Conservation (phyloP, 2,888 invertebrate genomes). For the Tyria jacobaeae region DNA sequence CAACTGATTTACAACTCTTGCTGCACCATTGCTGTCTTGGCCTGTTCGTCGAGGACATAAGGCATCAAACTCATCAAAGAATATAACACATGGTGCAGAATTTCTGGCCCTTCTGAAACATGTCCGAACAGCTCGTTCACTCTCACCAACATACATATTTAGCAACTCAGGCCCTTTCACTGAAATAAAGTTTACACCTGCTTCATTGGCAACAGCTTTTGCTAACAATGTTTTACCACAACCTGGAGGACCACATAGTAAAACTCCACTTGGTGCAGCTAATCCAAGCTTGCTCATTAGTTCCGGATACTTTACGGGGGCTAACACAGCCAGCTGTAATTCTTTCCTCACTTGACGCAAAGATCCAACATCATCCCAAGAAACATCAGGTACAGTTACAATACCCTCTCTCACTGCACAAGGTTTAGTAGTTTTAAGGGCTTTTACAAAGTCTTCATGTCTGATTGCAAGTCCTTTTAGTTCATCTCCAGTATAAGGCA, state of each 20-base stretch:
- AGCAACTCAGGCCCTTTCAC: slow-evolving; percentile 99
- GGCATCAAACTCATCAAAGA: slow-evolving; percentile 99
- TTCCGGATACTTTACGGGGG: slow-evolving; percentile 95
- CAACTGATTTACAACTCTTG: slow-evolving; percentile 98
- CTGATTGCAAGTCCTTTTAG: slow-evolving; percentile 89
- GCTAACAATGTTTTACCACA: slow-evolving; percentile 98
- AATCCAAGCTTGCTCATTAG: slow-evolving; percentile 93
- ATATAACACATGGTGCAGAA: slow-evolving; percentile 98
- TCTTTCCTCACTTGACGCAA: slow-evolving; percentile 95
- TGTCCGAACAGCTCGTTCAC: slow-evolving; percentile 98
- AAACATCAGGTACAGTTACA: slow-evolving; percentile 98
- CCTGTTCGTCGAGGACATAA: slow-evolving; percentile 96
- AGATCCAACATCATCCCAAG: slow-evolving; percentile 99
- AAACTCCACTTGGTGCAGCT: slow-evolving; percentile 93
- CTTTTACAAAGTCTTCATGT: slow-evolving; percentile 91
- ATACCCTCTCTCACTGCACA: slow-evolving; percentile 99
- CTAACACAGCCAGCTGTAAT: slow-evolving; percentile 95
- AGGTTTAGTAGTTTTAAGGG: slow-evolving; percentile 94
- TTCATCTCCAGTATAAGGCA: slow-evolving; percentile 88
- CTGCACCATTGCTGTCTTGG: slow-evolving; percentile 89
- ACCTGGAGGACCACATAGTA: slow-evolving; percentile 98
- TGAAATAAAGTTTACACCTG: slow-evolving; percentile 99
- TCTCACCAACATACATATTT: slow-evolving; percentile 99
- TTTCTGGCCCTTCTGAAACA: slow-evolving; percentile 98
- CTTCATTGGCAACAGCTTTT: slow-evolving; percentile 99